These are phyloP conservation scores for Petrophora chlorosata DNA, from an alignment of 2,888 invertebrate species.

Conservation along the genomic window DNA sequence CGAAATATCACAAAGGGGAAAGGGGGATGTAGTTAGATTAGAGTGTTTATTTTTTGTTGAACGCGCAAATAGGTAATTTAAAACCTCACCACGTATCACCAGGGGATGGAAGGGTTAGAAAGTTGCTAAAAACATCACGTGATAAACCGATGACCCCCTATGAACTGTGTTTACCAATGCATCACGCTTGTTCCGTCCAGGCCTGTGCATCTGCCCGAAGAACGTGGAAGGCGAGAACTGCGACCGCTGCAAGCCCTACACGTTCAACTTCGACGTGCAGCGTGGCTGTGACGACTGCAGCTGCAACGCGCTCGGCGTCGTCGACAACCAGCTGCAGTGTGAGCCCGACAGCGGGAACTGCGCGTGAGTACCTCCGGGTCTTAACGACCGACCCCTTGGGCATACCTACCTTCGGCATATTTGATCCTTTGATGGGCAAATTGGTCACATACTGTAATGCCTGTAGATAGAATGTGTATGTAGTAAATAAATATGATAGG, in stretches of 20 bases:
- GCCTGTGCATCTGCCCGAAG: conserved; percentile 95
- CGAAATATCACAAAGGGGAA: too few relatives aligned
- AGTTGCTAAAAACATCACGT: background rate
- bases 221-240: conserved; percentile 95
- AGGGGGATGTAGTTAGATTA: too few relatives aligned
- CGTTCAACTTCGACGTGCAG: conserved; percentile 96
- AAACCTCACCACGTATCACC: too few relatives aligned
- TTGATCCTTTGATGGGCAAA: too few relatives aligned
- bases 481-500: too few relatives aligned
- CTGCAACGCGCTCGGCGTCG: conserved; percentile 93
- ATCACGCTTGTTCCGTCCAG: conserved; percentile 50
- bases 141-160: background rate
- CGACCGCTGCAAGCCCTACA: conserved; percentile 93
- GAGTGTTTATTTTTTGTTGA: too few relatives aligned
- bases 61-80: too few relatives aligned
- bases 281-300: conserved; percentile 98
- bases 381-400: too few relatives aligned
- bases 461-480: too few relatives aligned
- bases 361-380: conserved; percentile 86
- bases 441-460: too few relatives aligned
- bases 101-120: too few relatives aligned
- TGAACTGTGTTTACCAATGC: background rate
- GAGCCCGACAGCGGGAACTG: conserved; percentile 94
- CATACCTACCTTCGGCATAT: too few relatives aligned
- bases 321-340: conserved; percentile 91